A percentile compares a stretch with the other conserved stretches of the same genome.
Evolutionary conservation across 1,140 invertebrate genomes (phyloP).

Genomic region (Cepaea nemoralis): DNA sequence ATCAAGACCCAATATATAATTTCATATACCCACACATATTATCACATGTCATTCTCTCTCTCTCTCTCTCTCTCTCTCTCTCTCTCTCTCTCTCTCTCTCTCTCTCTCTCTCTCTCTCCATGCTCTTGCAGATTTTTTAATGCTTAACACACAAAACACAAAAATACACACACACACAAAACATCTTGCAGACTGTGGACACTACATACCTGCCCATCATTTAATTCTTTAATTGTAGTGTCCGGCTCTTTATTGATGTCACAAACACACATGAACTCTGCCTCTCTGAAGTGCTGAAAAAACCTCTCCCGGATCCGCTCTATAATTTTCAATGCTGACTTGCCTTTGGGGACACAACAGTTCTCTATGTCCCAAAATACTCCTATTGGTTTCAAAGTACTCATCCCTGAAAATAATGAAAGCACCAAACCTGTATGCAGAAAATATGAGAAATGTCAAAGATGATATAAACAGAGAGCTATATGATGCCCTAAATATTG

Average conservation of each 20-base stretch:
- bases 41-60: no score
- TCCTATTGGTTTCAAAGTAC: slow-evolving; percentile 78
- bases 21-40: no score
- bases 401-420: background rate
- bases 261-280: slow-evolving; percentile 87
- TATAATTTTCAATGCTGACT: slow-evolving; percentile 84
- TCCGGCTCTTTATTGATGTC: slow-evolving; percentile 83
- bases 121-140: no score
- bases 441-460: background rate
- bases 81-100: no score
- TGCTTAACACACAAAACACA: no score
- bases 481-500: background rate
- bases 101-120: no score
- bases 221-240: slow-evolving; percentile 85
- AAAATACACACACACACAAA: no score
- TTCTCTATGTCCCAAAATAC: slow-evolving; percentile 97
- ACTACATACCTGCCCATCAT: slow-evolving; percentile 84
- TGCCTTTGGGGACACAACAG: slow-evolving; percentile 84
- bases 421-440: background rate
- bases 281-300: slow-evolving; percentile 83
- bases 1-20: no score
- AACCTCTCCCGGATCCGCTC: slow-evolving; percentile 83
- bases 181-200: no score
- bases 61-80: no score
- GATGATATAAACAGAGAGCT: background rate